Evolutionary conservation across 2,888 invertebrate species (phyloP).

Genomic region (Standfussiana lucernea): DNA sequence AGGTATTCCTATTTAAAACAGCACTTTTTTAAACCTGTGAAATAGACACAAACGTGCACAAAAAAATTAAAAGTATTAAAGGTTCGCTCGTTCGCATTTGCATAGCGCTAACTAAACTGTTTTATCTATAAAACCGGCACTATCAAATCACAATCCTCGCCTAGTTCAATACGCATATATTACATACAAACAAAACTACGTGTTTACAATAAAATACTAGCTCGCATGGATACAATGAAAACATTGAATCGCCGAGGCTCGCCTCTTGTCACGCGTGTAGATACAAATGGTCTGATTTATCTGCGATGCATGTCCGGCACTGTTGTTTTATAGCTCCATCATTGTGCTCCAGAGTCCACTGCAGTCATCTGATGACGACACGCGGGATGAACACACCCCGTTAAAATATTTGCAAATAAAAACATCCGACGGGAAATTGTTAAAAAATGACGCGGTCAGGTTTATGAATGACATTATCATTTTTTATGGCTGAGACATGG

Average conservation of each 20-base stretch:
- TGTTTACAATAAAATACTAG: conserved; percentile 66
- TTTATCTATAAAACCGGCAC: conserved; percentile 59
- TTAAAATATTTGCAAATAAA: conserved; percentile 60
- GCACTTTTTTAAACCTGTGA: conserved; percentile 18
- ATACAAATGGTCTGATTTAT: conserved; percentile 83
- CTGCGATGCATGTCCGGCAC: conserved; percentile 77
- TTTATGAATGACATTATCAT: conserved; percentile 5
- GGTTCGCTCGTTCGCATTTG: conserved; percentile 40
- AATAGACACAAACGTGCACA: conserved; percentile 27
- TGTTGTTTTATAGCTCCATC: conserved; percentile 83
- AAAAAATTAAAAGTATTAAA: conserved; percentile 36
- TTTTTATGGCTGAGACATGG: conserved; percentile 9
- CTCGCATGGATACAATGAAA: conserved; percentile 72
- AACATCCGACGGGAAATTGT: conserved; percentile 31
- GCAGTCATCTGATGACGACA: conserved; percentile 71
- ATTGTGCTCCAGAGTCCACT: conserved; percentile 76
- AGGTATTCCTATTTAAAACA: neutral
- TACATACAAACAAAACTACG: conserved; percentile 60
- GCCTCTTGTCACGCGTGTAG: conserved; percentile 76
- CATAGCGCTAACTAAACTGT: conserved; percentile 58
- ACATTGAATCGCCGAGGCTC: conserved; percentile 74
- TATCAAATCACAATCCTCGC: conserved; percentile 56
- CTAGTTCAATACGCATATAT: conserved; percentile 54
- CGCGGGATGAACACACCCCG: conserved; percentile 56
- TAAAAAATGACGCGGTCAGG: conserved; percentile 18